Evolutionary conservation across 64 coral and sea anemone species (phyloP).

Genomic region (Acropora tenuis): DNA sequence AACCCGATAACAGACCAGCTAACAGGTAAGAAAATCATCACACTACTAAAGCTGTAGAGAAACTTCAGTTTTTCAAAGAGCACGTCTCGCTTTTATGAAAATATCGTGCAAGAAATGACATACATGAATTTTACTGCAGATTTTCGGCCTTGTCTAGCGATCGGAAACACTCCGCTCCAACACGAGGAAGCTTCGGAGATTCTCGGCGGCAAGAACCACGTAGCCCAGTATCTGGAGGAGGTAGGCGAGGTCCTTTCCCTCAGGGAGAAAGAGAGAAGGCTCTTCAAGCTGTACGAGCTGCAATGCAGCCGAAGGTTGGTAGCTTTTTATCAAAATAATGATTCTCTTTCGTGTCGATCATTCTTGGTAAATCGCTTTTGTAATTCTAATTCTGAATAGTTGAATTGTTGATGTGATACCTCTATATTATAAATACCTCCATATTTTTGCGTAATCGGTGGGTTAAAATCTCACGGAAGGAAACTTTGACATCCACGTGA

Average conservation of each 20-base stretch:
- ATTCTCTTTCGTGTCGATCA: no score
- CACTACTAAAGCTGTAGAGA: not conserved
- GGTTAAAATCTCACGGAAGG: no score
- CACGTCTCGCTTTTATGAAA: no score
- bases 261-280: slow-evolving; percentile 55
- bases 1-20: slow-evolving; percentile 19
- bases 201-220: slow-evolving; percentile 71
- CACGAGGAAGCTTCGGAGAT: slow-evolving; percentile 29
- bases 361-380: no score
- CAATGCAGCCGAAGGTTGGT: slow-evolving; percentile 59
- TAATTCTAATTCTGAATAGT: no score
- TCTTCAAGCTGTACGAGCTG: slow-evolving; percentile 44
- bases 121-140: slow-evolving; percentile 5
- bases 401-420: no score
- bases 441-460: no score
- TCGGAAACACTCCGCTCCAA: slow-evolving; percentile 5
- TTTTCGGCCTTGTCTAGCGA: slow-evolving; percentile 67
- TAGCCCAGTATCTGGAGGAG: slow-evolving; percentile 54
- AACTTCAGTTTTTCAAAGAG: no score
- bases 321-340: not conserved
- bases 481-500: no score
- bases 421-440: no score
- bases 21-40: slow-evolving; percentile 23
- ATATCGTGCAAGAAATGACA: not conserved
- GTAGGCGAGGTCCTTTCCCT: slow-evolving; percentile 32